Conservation (phyloP, 2,113 vertebrate genomes). For the Ammospiza caudacuta region DNA sequence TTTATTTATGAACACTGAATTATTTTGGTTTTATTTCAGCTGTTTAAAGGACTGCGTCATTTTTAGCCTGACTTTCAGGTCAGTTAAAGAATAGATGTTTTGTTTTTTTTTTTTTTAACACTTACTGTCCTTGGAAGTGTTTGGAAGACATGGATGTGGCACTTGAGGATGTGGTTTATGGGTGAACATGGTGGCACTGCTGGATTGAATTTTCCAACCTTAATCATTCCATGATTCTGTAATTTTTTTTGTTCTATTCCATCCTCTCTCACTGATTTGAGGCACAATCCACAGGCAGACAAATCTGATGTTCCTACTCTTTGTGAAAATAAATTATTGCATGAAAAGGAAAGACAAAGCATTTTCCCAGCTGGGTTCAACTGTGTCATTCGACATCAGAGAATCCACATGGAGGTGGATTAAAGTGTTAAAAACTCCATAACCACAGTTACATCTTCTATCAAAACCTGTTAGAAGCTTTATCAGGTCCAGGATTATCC, state of each 20-base stretch:
- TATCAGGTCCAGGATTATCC: background rate
- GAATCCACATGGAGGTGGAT: background rate
- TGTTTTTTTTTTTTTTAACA: background rate
- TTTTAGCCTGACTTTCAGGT: background rate
- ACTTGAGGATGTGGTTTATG: background rate
- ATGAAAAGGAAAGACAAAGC: background rate
- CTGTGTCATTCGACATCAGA: slow-evolving; percentile 5
- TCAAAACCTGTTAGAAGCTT: background rate
- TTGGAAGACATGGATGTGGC: background rate
- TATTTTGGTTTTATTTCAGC: background rate
- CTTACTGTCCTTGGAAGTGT: background rate
- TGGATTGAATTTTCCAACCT: background rate
- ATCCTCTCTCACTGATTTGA: background rate
- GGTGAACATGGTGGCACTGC: background rate
- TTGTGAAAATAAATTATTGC: background rate
- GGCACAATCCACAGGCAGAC: background rate
- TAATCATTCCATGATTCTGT: background rate
- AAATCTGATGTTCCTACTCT: background rate
- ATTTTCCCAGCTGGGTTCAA: background rate
- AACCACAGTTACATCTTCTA: background rate
- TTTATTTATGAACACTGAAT: background rate
- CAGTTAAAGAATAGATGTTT: background rate
- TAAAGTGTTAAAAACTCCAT: background rate
- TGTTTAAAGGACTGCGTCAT: background rate
- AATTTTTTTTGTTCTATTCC: background rate